Percentiles rank a stretch among this genome's conserved stretches.
These are phyloP conservation scores for Mionectes macconnelli DNA, from an alignment of 2,113 vertebrate genomes.

Conservation along the genomic window DNA sequence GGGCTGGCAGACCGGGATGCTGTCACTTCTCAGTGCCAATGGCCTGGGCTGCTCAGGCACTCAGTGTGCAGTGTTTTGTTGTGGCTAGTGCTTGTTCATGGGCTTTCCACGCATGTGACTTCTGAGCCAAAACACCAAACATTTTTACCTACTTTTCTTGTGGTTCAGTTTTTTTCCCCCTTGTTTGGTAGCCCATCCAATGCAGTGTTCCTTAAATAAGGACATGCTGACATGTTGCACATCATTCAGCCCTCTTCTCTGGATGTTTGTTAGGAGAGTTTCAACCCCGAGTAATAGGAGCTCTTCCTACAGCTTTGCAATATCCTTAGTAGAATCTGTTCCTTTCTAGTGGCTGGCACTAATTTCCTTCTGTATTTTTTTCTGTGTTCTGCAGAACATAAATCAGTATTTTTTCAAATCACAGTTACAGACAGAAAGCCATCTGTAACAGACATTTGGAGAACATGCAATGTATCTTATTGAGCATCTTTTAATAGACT, in stretches of 20 bases:
- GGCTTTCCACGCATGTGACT: not conserved
- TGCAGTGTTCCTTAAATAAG: not conserved
- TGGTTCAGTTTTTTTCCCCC: not conserved
- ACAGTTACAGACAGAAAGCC: conserved; percentile 38
- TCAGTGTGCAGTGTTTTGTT: not conserved
- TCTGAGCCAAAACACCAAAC: not conserved
- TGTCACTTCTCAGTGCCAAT: not conserved
- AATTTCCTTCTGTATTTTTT: conserved; percentile 29
- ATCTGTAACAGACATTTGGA: conserved; percentile 52
- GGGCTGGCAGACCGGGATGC: not conserved
- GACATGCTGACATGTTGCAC: conserved; percentile 21
- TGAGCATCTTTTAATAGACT: conserved; percentile 46
- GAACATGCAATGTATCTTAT: not conserved
- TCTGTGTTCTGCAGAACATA: not conserved
- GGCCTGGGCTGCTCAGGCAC: not conserved
- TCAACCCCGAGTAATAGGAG: not conserved
- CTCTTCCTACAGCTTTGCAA: not conserved
- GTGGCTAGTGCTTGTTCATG: not conserved
- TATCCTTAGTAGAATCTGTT: not conserved
- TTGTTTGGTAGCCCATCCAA: not conserved
- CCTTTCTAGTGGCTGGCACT: conserved; percentile 34
- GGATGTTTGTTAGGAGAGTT: not conserved
- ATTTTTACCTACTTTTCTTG: not conserved
- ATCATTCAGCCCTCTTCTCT: not conserved
- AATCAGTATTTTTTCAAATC: conserved; percentile 38